A percentile compares a stretch with the other conserved stretches of the same genome.
Conservation (phyloP, 2,113 vertebrate species). For the Paracanthobrama guichenoti region DNA sequence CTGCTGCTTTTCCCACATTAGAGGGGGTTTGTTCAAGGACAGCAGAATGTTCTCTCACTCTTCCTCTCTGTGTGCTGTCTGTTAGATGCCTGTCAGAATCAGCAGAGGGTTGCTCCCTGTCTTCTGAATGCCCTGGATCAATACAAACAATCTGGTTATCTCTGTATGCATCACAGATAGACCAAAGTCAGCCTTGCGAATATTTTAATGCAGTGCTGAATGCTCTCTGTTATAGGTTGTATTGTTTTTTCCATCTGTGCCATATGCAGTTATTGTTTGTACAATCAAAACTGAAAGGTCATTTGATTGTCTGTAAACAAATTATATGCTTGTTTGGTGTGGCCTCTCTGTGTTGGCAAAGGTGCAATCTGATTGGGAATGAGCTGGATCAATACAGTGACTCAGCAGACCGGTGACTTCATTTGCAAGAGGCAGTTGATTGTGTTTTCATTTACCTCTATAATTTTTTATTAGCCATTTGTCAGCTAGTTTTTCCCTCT, state of each 20-base stretch:
- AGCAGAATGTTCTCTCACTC: constrained; percentile 33
- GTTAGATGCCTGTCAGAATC: constrained; percentile 8
- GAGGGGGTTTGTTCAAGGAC: constrained; percentile 39
- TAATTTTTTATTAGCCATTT: neutral
- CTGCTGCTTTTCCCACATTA: constrained; percentile 27
- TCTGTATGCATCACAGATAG: neutral
- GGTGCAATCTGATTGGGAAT: neutral
- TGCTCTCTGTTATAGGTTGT: neutral
- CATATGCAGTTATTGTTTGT: neutral
- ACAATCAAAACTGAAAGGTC: neutral
- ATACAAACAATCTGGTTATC: constrained; percentile 36
- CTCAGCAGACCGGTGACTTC: neutral
- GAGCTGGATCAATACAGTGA: constrained; percentile 6
- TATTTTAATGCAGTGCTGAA: neutral
- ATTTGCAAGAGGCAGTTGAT: neutral
- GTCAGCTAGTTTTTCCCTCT: neutral
- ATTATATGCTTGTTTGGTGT: neutral
- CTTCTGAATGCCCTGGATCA: constrained; percentile 14
- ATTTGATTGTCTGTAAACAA: constrained; percentile 32
- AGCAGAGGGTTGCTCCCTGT: neutral
- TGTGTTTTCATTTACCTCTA: constrained; percentile 9
- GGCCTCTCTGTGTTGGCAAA: neutral
- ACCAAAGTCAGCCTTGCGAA: neutral
- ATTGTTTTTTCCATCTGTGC: neutral
- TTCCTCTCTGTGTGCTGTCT: neutral